Evolutionary conservation across 2,797 vertebrate genomes (phyloP).

Genomic region (Bradypodion pumilum): DNA sequence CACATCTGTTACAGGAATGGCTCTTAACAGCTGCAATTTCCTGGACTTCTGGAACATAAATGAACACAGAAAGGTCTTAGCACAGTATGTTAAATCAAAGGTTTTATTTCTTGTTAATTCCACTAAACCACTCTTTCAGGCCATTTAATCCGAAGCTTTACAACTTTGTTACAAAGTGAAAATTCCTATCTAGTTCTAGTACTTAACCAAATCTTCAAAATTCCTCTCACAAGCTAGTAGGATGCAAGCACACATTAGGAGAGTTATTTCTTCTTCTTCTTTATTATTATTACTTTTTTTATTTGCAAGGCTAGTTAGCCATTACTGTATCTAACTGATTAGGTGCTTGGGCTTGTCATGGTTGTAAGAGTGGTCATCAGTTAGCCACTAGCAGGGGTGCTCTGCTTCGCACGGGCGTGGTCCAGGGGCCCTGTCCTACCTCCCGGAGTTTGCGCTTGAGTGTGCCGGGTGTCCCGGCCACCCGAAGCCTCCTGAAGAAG

Average conservation of each 20-base stretch:
- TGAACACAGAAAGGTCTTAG: not conserved
- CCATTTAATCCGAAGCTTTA: not conserved
- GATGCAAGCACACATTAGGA: not conserved
- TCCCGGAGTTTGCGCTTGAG: too few species aligned
- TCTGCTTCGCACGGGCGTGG: too few species aligned
- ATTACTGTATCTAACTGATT: too few species aligned
- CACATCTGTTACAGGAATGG: not conserved
- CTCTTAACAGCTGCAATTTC: not conserved
- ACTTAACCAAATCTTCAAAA: slow-evolving; percentile 11
- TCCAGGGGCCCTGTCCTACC: too few species aligned
- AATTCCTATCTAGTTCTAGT: not conserved
- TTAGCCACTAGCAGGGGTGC: too few species aligned
- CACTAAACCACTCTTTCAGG: not conserved
- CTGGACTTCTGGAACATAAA: not conserved
- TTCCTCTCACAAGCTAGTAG: not conserved
- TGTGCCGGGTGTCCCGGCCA: too few species aligned
- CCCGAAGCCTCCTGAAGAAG: too few species aligned
- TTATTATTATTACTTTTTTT: too few species aligned
- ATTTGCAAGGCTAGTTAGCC: too few species aligned
- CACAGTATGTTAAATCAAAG: not conserved
- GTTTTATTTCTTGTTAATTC: not conserved
- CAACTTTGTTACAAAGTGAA: not conserved
- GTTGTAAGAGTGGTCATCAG: too few species aligned
- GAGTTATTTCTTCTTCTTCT: not conserved
- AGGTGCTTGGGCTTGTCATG: too few species aligned